Base-by-base conservation (phyloP, 2,797 vertebrate species). In the Jordanella pulchra region DNA sequence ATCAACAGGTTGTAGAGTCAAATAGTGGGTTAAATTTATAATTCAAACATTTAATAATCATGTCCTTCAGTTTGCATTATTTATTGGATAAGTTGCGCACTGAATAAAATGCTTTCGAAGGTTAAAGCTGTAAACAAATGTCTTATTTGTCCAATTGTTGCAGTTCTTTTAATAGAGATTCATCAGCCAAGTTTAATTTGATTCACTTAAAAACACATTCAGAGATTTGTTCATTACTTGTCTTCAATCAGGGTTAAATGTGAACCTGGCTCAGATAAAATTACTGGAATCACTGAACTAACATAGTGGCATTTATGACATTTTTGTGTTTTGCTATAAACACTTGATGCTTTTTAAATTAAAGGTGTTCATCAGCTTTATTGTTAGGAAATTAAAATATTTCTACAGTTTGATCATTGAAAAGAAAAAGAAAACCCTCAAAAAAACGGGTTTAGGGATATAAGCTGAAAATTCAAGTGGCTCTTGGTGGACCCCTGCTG, bases 401-500 rank as follows among this genome's bases (percentile, higher is more conserved):
- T 51, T 39, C 12, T 35, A 39, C 21, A 61, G 12, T n/a, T 61
- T 10, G 2, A 21, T 39, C 21, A 61, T 60, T 32, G 23, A 12
- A 60, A 39, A 23, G n/a, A 23, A 60, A 61, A 39, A 4, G 12
- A 39, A 11, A 61, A 39, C 23, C 21, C 13, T 35, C 56, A 23
- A 12, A 14, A 56, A 56, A 60, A 11, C 56, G 6, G 35, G 1
- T 60, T 23, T 3, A 35, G 56, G 32, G 17, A 58, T 30, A 32
- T 27, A 32, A 35, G 32, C 56, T 60, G 56, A 60, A 30, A 60
- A 32, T 60, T 21, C 17, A 13, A 61, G 32, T 61, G 32, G 58
- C 32, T 61, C 58, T 61, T 35, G 21, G 58, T 30, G 32, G 32
- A 23, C 58, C 32, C 32, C 58, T 61, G 58, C 58, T 61, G 58